Evolutionary conservation across 1,140 invertebrate genomes (phyloP), one percentile per base, ranked within the genome.

Genomic region (Pachypsylla venusta): DNA sequence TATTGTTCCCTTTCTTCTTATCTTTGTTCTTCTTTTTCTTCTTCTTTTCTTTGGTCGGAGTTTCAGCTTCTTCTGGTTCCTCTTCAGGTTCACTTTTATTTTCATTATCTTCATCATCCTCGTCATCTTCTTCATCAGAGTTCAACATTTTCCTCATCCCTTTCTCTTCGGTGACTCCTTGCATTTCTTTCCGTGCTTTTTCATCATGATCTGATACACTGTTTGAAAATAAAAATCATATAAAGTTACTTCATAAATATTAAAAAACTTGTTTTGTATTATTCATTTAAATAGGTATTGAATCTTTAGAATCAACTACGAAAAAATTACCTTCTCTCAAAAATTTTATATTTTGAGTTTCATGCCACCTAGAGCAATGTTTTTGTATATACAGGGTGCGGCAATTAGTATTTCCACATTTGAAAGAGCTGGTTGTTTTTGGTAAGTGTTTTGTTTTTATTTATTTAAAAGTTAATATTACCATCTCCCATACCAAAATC

Each of bases 51-150:
- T 61, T 64, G 0, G 73, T 79, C 27, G 79, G 76, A 59, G 79
- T 78, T 35, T 79, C 73, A 30, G 77, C 73, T 60, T 86, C 79
- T 67, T 82, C 78, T 58, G n/a, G 40, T n/a, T 57, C 61, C 30
- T 66, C 42, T 54, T 62, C 57, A 35, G 16, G 26, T 24, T 58
- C 63, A 28, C 26, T 59, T 59, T 84, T 79, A 27, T 89, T 83
- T 40, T 90, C 87, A 14, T 85, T 84, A 57, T 90, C 87, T 67
- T 91, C 89, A 58, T 84, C 79, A 60, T 90, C 87, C 24, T 89
- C 84, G 28, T 92, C 88, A 13, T 86, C 85, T 54, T 92, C 89
- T 67, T 91, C 89, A 66, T 93, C 92, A 1, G 91, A 95, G 1
- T 83, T 86, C 14, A 94, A 77, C n/a, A 96, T 75, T 70, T 92